Conservation (phyloP, 1,140 invertebrate genomes). For the Ooceraea biroi region DNA sequence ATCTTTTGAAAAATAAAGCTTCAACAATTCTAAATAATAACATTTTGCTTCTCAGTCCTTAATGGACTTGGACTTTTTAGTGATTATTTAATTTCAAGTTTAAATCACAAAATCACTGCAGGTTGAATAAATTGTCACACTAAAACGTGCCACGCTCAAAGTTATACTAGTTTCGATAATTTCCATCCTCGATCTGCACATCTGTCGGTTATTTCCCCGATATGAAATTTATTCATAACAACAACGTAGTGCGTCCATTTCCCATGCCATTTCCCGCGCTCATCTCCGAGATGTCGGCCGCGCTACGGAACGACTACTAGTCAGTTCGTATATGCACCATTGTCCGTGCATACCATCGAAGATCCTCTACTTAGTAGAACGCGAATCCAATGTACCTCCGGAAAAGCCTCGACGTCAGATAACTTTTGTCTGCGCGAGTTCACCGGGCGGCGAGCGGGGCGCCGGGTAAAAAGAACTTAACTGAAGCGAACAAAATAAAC, state of each 20-base stretch:
- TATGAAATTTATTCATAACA: constrained; percentile 43
- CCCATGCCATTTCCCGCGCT: constrained; percentile 14
- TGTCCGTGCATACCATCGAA: constrained; percentile 45
- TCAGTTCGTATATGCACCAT: constrained; percentile 41
- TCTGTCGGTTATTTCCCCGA: background rate
- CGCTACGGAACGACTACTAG: constrained; percentile 33
- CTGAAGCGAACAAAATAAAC: constrained; percentile 37
- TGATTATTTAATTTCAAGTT: constrained; percentile 11
- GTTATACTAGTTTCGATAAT: constrained; percentile 1
- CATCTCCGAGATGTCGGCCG: constrained; percentile 36
- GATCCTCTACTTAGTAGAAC: constrained; percentile 51
- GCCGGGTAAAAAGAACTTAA: constrained; percentile 34
- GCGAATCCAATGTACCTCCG: constrained; percentile 16
- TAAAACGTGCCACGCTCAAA: background rate
- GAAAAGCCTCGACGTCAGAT: constrained; percentile 35
- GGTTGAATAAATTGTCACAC: background rate
- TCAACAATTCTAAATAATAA: background rate
- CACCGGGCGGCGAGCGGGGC: constrained; percentile 4
- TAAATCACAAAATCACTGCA: background rate
- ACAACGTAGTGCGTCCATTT: constrained; percentile 25
- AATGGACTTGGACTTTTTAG: background rate
- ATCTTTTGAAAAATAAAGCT: too few relatives aligned
- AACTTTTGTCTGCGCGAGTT: constrained; percentile 54
- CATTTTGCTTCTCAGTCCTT: background rate
- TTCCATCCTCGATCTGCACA: constrained; percentile 1